Percentiles rank a stretch among this genome's conserved stretches.
Conservation (phyloP, 1,140 invertebrate genomes). For the Sipha flava region DNA sequence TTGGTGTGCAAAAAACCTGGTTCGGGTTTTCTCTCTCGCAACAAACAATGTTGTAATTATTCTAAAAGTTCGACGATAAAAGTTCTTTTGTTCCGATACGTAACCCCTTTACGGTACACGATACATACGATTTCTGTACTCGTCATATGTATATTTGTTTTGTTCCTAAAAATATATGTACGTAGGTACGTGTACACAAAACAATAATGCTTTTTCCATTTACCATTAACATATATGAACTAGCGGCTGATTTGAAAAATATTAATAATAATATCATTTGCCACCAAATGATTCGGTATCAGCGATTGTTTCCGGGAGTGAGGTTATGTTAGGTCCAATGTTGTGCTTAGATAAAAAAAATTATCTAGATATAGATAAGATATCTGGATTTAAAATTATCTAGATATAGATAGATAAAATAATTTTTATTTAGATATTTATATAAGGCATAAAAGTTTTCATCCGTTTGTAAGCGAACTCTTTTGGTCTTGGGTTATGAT, state of each 20-base stretch:
- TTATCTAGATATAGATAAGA: too few species aligned
- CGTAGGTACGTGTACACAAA: neutral
- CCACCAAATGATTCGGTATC: too few species aligned
- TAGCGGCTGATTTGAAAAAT: neutral
- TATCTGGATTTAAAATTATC: too few species aligned
- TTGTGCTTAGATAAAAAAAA: too few species aligned
- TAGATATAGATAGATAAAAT: too few species aligned
- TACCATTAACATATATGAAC: neutral
- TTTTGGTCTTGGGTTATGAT: too few species aligned
- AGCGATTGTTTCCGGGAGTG: too few species aligned
- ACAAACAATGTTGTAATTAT: neutral
- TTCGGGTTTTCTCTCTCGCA: neutral
- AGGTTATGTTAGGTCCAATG: too few species aligned
- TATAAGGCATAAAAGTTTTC: too few species aligned
- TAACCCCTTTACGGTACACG: neutral
- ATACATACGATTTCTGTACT: neutral
- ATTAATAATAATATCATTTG: neutral
- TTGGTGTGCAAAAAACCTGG: neutral
- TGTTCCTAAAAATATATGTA: neutral
- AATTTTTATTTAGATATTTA: too few species aligned
- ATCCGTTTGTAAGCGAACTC: too few species aligned
- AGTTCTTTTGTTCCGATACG: neutral
- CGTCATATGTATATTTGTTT: neutral
- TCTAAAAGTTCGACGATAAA: neutral
- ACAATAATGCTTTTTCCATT: neutral